Percentiles rank a stretch among this genome's conserved stretches.
Conservation (phyloP, 1,140 invertebrate genomes). For the Dendroctonus valens region DNA sequence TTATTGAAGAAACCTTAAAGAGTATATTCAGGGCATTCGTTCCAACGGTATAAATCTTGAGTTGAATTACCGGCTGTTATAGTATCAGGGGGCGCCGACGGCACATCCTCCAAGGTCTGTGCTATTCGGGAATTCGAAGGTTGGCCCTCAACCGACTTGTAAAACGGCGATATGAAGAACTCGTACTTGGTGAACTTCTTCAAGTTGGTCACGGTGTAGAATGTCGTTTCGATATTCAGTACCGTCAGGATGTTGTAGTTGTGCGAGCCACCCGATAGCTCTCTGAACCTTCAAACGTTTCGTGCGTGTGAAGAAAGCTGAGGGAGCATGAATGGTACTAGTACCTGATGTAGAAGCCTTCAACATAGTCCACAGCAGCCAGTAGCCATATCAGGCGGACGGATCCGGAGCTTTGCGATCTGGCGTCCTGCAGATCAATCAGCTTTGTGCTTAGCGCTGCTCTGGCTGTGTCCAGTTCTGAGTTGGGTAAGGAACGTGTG, state of each 20-base stretch:
- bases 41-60: background rate
- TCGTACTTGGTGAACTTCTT: slow-evolving; percentile 84
- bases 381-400: slow-evolving; percentile 85
- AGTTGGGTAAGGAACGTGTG: slow-evolving; percentile 68
- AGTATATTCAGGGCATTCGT: background rate
- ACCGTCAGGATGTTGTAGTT: slow-evolving; percentile 72
- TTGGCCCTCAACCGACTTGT: slow-evolving; percentile 77
- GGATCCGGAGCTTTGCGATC: slow-evolving; percentile 75
- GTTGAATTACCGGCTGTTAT: slow-evolving; percentile 61
- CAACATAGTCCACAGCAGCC: slow-evolving; percentile 61
- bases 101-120: slow-evolving; percentile 72
- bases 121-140: slow-evolving; percentile 73
- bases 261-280: slow-evolving; percentile 62
- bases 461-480: slow-evolving; percentile 77
- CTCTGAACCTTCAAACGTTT: slow-evolving; percentile 63
- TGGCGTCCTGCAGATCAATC: slow-evolving; percentile 74
- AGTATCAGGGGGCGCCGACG: slow-evolving; percentile 77
- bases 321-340: background rate
- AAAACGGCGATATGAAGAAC: slow-evolving; percentile 86
- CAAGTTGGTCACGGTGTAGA: slow-evolving; percentile 67
- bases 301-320: too few species aligned
- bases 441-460: slow-evolving; percentile 77
- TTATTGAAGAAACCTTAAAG: slow-evolving; percentile 69
- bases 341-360: slow-evolving; percentile 74
- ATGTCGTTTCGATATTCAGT: slow-evolving; percentile 51